Conservation (phyloP, 2,797 vertebrate species). For the Uromys caudimaculatus region DNA sequence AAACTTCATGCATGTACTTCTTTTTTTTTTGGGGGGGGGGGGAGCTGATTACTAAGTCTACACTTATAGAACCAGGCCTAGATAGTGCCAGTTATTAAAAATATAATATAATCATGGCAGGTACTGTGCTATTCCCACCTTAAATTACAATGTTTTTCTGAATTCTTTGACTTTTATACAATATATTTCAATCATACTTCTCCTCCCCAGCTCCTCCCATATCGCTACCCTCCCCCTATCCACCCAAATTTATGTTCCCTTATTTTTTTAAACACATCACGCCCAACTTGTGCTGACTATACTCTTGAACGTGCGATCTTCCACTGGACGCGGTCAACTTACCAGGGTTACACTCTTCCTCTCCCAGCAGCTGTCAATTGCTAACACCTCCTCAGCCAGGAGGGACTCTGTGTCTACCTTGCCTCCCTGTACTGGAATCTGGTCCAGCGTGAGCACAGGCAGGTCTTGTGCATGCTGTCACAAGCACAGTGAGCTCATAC, state of each 20-base stretch:
- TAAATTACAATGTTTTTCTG: not conserved
- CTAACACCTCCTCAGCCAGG: not conserved
- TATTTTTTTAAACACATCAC: not conserved
- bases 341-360: not conserved
- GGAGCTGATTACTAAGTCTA: conserved; percentile 3
- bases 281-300: not conserved
- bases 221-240: no score
- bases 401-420: not conserved
- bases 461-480: not conserved
- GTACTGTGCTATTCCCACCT: not conserved
- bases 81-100: conserved; percentile 10
- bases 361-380: not conserved
- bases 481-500: not conserved
- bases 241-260: not conserved
- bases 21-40: conserved; percentile 1
- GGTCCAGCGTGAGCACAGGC: not conserved
- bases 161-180: not conserved
- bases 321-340: no score
- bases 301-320: not conserved
- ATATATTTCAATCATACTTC: not conserved
- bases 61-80: not conserved
- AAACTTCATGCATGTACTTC: not conserved
- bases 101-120: not conserved
- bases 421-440: no score
- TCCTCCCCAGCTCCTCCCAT: not conserved